phyloP scores from a whole-genome alignment of 2,888 invertebrate genomes.

The Atethmia centrago region DNA sequence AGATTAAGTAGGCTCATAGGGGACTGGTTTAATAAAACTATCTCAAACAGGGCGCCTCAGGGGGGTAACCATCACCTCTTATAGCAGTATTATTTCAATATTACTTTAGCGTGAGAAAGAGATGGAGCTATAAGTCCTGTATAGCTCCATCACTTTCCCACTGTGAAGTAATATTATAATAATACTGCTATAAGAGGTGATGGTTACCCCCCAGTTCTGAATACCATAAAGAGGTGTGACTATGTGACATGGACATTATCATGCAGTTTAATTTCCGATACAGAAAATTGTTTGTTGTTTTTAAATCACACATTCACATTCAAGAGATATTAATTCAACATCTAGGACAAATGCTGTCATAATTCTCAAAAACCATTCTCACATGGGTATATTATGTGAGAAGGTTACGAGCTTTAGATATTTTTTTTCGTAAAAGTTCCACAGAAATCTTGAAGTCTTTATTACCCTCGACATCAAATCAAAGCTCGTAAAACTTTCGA shows the following conservation, averaged over 20 bases:
- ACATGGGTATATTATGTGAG: not conserved
- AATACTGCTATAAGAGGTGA: too few relatives aligned
- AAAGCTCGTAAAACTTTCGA: constrained; percentile 6
- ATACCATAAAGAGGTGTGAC: not conserved
- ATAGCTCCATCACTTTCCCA: too few relatives aligned
- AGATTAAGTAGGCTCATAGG: not conserved
- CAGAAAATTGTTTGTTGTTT: not conserved
- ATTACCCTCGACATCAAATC: constrained; percentile 6
- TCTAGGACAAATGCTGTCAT: not conserved
- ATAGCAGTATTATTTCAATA: too few relatives aligned
- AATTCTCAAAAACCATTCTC: not conserved
- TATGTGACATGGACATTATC: not conserved
- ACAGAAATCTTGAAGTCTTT: constrained; percentile 8
- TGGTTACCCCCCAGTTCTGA: too few relatives aligned
- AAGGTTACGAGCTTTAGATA: too few relatives aligned
- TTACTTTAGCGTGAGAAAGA: too few relatives aligned
- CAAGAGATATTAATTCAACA: too few relatives aligned
- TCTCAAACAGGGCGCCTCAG: not conserved
- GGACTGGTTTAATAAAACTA: constrained; percentile 4
- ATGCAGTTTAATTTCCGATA: not conserved
- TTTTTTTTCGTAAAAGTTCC: not conserved
- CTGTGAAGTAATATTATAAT: too few relatives aligned
- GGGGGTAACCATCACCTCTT: too few relatives aligned
- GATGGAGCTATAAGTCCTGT: too few relatives aligned
- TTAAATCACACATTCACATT: not conserved